Conservation (phyloP, 2,888 invertebrate species). For the Adela reaumurella region DNA sequence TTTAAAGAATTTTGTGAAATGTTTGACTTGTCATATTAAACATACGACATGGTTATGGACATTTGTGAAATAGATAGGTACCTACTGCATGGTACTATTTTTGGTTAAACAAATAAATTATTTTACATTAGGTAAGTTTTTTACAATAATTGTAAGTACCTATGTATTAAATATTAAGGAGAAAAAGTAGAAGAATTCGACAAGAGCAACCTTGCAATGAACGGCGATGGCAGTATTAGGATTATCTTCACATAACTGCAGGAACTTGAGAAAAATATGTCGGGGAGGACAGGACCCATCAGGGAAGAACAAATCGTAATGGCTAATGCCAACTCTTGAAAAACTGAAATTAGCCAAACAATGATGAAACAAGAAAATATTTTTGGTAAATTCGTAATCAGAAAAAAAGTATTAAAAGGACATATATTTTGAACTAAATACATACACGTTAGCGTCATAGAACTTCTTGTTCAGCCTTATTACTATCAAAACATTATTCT, state of each 20-base stretch:
- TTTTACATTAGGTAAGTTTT: too few species aligned
- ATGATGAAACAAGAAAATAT: background rate
- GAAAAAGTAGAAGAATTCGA: too few species aligned
- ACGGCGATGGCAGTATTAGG: constrained; percentile 75
- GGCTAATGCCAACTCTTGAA: constrained; percentile 70
- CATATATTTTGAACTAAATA: constrained; percentile 11
- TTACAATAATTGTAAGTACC: too few species aligned
- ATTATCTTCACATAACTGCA: constrained; percentile 73
- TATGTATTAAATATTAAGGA: too few species aligned
- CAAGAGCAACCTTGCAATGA: constrained; percentile 83
- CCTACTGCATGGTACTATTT: too few species aligned
- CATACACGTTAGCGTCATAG: constrained; percentile 69
- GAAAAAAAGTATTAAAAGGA: too few species aligned
- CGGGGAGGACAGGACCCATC: constrained; percentile 85
- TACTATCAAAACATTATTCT: constrained; percentile 76
- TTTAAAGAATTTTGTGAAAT: too few species aligned
- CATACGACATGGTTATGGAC: too few species aligned
- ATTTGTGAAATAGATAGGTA: too few species aligned
- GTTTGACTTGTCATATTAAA: too few species aligned
- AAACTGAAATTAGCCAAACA: constrained; percentile 22
- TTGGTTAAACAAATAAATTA: too few species aligned
- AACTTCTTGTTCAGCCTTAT: constrained; percentile 80
- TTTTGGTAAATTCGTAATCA: background rate
- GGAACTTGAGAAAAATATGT: constrained; percentile 72
- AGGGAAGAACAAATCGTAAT: constrained; percentile 83